phyloP scores from a whole-genome alignment of 1,140 invertebrate species.

The Calosoma granatense region DNA sequence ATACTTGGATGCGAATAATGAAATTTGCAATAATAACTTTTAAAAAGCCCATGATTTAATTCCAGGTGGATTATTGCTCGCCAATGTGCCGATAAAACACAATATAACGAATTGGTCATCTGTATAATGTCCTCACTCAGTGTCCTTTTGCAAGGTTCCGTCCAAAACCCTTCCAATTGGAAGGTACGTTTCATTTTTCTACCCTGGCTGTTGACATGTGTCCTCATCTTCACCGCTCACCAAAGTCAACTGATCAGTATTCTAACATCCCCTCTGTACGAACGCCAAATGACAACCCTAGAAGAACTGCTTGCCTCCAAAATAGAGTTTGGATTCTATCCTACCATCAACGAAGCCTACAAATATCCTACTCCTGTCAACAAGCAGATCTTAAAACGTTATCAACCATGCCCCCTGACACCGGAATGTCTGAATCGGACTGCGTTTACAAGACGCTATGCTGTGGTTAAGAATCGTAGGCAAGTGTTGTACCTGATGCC shows the following conservation, averaged over 20 bases:
- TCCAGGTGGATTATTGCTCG: background rate
- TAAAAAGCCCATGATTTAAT: background rate
- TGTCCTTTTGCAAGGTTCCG: background rate
- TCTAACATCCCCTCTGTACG: background rate
- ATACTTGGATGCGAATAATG: background rate
- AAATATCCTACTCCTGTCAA: background rate
- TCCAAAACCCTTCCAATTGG: background rate
- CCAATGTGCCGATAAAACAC: background rate
- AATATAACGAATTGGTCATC: background rate
- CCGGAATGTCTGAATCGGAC: background rate
- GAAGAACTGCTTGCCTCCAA: background rate
- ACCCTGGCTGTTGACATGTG: background rate
- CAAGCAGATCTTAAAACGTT: background rate
- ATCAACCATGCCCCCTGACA: background rate
- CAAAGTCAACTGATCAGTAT: background rate
- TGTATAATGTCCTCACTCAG: background rate
- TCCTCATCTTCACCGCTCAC: background rate
- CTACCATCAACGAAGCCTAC: background rate
- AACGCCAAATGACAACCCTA: background rate
- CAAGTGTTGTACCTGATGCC: constrained; percentile 1
- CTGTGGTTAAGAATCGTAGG: background rate
- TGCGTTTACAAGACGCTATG: background rate
- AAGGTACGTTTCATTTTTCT: background rate
- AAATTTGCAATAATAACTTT: too few species aligned
- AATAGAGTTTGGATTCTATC: constrained; percentile 1